Evolutionary conservation across 92 coral and sea anemone genomes (phyloP).

Genomic region (Palythoa grandiflora): DNA sequence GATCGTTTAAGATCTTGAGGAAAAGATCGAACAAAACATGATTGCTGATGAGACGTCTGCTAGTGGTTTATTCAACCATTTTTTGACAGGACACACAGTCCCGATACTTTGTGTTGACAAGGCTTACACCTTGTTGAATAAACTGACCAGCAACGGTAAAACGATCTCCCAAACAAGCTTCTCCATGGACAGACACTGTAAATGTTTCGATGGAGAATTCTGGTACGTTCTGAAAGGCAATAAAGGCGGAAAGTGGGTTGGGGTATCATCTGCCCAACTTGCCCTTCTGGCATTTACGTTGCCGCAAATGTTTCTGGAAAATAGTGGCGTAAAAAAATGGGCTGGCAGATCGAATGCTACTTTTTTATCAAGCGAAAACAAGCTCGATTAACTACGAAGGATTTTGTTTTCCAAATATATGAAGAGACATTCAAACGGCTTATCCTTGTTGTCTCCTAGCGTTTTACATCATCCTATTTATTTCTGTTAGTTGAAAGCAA

Average conservation of each 20-base stretch:
- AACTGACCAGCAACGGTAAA: background rate
- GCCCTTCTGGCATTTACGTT: background rate
- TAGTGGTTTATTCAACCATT: conserved; percentile 42
- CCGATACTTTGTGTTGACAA: conserved; percentile 40
- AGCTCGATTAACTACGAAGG: background rate
- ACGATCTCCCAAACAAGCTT: background rate
- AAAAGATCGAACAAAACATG: background rate
- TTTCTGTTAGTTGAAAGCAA: too few species aligned
- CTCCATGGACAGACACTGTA: conserved; percentile 10
- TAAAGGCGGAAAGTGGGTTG: background rate
- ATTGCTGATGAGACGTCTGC: background rate
- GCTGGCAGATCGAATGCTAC: background rate
- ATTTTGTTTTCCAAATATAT: too few species aligned
- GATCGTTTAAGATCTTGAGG: background rate
- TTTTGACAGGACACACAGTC: conserved; percentile 20
- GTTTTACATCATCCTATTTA: too few species aligned
- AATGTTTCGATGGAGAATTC: conserved; percentile 17
- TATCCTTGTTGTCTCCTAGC: too few species aligned
- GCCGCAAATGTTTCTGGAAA: background rate
- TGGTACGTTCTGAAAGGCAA: conserved; percentile 33
- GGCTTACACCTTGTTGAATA: background rate
- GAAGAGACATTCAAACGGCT: too few species aligned
- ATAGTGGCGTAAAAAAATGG: background rate
- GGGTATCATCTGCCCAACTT: background rate
- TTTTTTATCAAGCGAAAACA: background rate